Conservation (phyloP, 2,888 invertebrate genomes). For the Girardia tigrina region DNA sequence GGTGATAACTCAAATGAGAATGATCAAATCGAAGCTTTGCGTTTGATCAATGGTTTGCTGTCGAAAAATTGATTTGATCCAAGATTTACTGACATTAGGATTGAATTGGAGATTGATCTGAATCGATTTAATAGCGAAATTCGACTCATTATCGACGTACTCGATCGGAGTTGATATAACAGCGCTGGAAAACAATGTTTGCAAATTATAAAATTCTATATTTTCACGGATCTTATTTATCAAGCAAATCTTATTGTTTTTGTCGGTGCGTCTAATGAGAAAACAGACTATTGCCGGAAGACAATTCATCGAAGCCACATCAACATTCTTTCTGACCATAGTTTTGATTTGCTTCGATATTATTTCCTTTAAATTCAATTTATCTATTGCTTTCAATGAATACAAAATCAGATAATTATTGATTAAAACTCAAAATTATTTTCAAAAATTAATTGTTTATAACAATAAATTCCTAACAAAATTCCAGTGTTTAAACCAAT, state of each 20-base stretch:
- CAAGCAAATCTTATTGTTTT: not conserved
- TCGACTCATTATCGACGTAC: not conserved
- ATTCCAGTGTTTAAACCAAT: too few relatives aligned
- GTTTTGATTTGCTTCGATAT: not conserved
- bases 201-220: constrained; percentile 1
- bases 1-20: too few relatives aligned
- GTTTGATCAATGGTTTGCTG: not conserved
- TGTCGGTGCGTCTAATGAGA: not conserved
- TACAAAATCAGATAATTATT: not conserved
- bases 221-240: not conserved
- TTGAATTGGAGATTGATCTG: constrained; percentile 18
- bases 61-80: not conserved
- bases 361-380: not conserved
- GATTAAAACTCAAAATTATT: not conserved
- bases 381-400: not conserved
- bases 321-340: not conserved
- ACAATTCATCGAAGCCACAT: not conserved
- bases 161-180: not conserved
- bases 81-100: not conserved
- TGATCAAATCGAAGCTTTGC: not conserved
- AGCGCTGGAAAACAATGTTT: not conserved
- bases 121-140: not conserved
- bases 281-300: not conserved
- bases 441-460: too few relatives aligned
- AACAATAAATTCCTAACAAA: too few relatives aligned